Conservation (phyloP, 2,113 vertebrate species). For the Aramus guarauna region DNA sequence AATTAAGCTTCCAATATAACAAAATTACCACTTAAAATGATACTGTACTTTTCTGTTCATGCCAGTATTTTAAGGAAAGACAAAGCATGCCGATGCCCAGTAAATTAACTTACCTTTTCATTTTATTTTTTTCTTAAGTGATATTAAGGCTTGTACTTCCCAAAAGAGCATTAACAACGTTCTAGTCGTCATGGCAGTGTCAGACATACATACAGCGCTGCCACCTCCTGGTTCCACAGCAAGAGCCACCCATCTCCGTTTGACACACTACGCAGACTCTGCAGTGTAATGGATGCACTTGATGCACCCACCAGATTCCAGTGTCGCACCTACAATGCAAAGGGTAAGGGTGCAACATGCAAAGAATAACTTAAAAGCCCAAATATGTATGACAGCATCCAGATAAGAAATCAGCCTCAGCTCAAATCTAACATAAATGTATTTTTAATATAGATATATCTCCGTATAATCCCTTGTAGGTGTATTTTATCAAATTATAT, state of each 20-base stretch:
- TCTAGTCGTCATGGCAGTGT: background rate
- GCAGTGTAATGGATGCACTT: fast-evolving
- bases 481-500: background rate
- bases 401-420: background rate
- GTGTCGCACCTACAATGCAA: fast-evolving
- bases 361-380: background rate
- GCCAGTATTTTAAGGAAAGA: background rate
- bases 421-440: background rate
- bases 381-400: background rate
- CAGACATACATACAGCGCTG: background rate
- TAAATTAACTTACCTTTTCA: background rate
- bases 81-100: background rate
- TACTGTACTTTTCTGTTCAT: background rate
- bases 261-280: fast-evolving
- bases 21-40: background rate
- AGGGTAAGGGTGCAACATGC: background rate
- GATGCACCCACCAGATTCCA: fast-evolving
- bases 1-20: background rate
- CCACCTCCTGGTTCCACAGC: background rate
- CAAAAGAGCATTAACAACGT: background rate
- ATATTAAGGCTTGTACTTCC: background rate
- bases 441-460: background rate
- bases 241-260: fast-evolving
- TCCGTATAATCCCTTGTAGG: background rate
- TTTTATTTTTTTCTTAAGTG: background rate